Conservation (phyloP, 2,888 invertebrate species). For the Ferrisia virgata region DNA sequence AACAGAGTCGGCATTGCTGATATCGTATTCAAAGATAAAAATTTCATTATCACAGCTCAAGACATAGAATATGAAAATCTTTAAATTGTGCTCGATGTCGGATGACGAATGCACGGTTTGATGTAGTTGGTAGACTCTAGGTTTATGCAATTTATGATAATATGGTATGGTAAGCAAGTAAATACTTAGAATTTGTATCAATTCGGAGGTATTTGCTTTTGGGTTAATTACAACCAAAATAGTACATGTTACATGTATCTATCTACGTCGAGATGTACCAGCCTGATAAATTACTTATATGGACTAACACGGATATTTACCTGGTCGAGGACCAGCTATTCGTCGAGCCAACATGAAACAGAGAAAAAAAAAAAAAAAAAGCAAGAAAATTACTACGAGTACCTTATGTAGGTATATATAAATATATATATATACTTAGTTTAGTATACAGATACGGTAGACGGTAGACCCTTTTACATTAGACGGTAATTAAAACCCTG, state of each 20-base stretch:
- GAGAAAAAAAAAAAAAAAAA: background rate
- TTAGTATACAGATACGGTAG: background rate
- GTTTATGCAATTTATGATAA: no score
- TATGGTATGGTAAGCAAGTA: no score
- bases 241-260: background rate
- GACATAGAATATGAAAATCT: background rate
- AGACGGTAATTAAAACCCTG: background rate
- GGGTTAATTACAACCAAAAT: background rate
- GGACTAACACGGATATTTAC: constrained; percentile 19
- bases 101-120: no score
- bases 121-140: no score
- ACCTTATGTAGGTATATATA: no score
- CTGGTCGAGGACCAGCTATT: constrained; percentile 40
- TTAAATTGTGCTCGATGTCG: no score
- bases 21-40: background rate
- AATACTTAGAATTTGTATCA: no score
- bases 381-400: background rate
- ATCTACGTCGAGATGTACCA: no score
- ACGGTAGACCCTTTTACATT: background rate
- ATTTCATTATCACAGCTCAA: no score
- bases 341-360: constrained; percentile 31
- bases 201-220: background rate
- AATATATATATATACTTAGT: no score
- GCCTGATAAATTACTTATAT: background rate
- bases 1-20: no score